Conservation (phyloP, 2,888 invertebrate genomes). For the Adineta ricciae region DNA sequence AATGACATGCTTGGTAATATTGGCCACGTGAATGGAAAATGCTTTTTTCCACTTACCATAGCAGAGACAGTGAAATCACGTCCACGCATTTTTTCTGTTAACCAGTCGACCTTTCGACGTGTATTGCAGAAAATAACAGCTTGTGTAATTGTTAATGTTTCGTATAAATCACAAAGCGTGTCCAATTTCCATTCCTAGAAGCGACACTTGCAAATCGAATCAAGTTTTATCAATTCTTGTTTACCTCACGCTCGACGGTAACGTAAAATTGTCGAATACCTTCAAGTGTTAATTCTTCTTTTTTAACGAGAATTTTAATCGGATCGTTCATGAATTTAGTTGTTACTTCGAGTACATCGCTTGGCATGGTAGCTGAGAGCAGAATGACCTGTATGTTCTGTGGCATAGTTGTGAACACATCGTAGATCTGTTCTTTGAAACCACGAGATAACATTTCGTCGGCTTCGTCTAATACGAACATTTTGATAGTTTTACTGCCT, state of each 20-base stretch:
- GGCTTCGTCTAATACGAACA: slow-evolving; percentile 96
- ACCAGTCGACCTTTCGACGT: slow-evolving; percentile 94
- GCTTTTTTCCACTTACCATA: slow-evolving; percentile 54
- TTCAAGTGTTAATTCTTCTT: slow-evolving; percentile 84
- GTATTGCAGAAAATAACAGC: slow-evolving; percentile 99
- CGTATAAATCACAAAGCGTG: slow-evolving; percentile 93
- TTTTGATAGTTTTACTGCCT: slow-evolving; percentile 75
- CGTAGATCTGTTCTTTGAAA: slow-evolving; percentile 98
- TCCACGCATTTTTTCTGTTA: slow-evolving; percentile 85
- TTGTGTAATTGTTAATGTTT: slow-evolving; percentile 95
- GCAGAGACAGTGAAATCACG: slow-evolving; percentile 95
- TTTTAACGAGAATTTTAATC: slow-evolving; percentile 89
- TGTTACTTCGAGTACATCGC: slow-evolving; percentile 92
- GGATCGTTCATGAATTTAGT: slow-evolving; percentile 94
- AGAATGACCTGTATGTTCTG: slow-evolving; percentile 85
- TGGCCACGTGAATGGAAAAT: not conserved
- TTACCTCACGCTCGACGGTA: slow-evolving; percentile 75
- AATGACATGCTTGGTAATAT: not conserved
- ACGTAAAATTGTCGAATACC: slow-evolving; percentile 98
- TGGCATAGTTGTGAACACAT: slow-evolving; percentile 85
- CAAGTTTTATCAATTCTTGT: not conserved
- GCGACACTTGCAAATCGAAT: no score
- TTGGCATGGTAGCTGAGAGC: slow-evolving; percentile 95
- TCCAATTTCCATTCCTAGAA: slow-evolving; percentile 54
- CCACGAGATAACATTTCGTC: slow-evolving; percentile 99